Evolutionary conservation across 2,113 vertebrate genomes (phyloP).

Genomic region (Toxotes jaculatrix): DNA sequence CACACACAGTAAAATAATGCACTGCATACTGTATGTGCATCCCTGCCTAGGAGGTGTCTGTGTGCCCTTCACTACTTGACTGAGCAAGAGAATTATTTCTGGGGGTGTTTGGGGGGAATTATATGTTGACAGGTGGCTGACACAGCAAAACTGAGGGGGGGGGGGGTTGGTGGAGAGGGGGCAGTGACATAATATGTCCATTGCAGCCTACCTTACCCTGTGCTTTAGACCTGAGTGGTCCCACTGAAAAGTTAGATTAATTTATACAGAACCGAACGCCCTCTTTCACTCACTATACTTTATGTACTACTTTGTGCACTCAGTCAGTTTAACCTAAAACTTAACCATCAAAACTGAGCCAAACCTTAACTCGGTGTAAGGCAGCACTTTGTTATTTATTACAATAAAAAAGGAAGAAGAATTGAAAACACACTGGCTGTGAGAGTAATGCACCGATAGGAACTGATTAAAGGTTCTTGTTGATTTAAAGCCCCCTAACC

Average conservation of each 20-base stretch:
- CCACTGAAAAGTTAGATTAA: neutral
- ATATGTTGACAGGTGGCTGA: slow-evolving; percentile 33
- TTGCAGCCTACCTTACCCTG: neutral
- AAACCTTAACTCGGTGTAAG: neutral
- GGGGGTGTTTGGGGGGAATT: slow-evolving; percentile 11
- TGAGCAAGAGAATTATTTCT: slow-evolving; percentile 46
- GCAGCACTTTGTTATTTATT: neutral
- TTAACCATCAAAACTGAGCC: neutral
- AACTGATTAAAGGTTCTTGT: slow-evolving; percentile 24
- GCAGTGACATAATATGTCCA: neutral
- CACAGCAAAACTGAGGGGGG: slow-evolving; percentile 20
- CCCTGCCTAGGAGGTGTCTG: slow-evolving; percentile 8
- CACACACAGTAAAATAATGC: neutral
- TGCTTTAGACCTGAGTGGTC: neutral
- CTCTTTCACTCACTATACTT: neutral
- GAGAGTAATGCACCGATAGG: neutral
- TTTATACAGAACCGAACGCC: neutral
- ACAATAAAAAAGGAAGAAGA: neutral
- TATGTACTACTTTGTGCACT: neutral
- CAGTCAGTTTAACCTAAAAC: neutral
- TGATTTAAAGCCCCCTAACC: slow-evolving; percentile 46
- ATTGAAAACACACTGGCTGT: neutral
- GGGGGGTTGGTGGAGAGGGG: too few species aligned
- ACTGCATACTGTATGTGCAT: slow-evolving; percentile 3
- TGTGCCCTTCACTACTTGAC: slow-evolving; percentile 51